phyloP scores from a whole-genome alignment of 2,888 invertebrate species.

The Pediacus dermestoides region DNA sequence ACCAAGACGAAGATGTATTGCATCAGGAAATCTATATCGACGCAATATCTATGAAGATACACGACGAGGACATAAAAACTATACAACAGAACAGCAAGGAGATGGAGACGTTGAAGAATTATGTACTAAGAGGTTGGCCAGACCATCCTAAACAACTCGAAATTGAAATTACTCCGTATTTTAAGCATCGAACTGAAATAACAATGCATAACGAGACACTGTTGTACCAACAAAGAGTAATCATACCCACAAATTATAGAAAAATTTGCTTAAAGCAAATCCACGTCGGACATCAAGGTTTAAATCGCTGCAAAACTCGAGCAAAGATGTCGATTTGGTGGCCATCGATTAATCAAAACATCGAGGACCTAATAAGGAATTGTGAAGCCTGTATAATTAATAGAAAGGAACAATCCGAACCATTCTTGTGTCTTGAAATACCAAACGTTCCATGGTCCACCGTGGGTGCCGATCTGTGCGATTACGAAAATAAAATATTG shows the following conservation, averaged over 20 bases:
- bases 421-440: conserved; percentile 3
- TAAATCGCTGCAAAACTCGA: conserved; percentile 4
- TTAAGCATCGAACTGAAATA: conserved; percentile 8
- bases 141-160: not conserved
- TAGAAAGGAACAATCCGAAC: conserved; percentile 3
- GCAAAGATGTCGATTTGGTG: too few relatives aligned
- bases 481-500: not conserved
- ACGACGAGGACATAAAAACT: too few relatives aligned
- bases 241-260: conserved; percentile 1
- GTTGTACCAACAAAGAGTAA: conserved; percentile 7
- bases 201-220: conserved; percentile 5
- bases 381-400: conserved; percentile 18
- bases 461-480: conserved; percentile 8
- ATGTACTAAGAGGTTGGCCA: conserved; percentile 6
- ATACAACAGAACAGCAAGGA: too few relatives aligned
- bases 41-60: too few relatives aligned
- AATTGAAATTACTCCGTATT: not conserved
- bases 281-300: conserved; percentile 10
- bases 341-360: conserved; percentile 3
- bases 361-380: conserved; percentile 12
- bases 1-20: not conserved
- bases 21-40: too few relatives aligned
- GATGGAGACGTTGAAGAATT: too few relatives aligned
- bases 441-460: conserved; percentile 3
- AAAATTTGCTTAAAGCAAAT: conserved; percentile 2